phyloP scores from a whole-genome alignment of 2,113 vertebrate species.

The Nesogale talazaci region DNA sequence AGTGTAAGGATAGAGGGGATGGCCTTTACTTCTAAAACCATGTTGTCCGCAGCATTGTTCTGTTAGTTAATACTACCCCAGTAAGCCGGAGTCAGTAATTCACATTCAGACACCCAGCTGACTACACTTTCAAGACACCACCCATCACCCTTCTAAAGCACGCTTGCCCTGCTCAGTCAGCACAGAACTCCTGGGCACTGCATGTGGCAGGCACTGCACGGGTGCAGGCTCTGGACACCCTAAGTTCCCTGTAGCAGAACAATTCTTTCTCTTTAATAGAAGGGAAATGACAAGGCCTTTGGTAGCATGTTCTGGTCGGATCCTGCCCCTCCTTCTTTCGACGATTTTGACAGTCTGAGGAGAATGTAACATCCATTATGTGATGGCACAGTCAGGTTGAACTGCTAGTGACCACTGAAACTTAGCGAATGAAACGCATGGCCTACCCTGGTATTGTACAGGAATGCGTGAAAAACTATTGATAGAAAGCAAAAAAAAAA shows the following conservation, averaged over 20 bases:
- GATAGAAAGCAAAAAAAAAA: too few species aligned
- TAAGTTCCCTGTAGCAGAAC: not conserved
- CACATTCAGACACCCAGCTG: not conserved
- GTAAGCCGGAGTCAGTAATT: not conserved
- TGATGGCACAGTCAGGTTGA: conserved; percentile 2
- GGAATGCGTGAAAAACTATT: too few species aligned
- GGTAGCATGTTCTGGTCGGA: not conserved
- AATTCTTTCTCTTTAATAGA: conserved; percentile 34
- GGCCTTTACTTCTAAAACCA: not conserved
- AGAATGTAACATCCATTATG: conserved; percentile 11
- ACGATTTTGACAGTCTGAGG: conserved; percentile 49
- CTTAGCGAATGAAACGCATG: not conserved
- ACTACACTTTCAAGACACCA: not conserved
- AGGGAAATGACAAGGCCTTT: conserved; percentile 10
- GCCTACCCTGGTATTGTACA: too few species aligned
- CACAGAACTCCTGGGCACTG: not conserved
- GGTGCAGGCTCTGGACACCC: not conserved
- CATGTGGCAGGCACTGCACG: not conserved
- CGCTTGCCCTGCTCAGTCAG: not conserved
- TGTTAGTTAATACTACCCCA: not conserved
- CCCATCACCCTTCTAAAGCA: not conserved
- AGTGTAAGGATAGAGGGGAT: not conserved
- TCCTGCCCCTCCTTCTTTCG: not conserved
- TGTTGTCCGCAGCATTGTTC: not conserved
- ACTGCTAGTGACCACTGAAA: not conserved